phyloP scores from a whole-genome alignment of 1,140 invertebrate genomes.

The Linepithema humile region DNA sequence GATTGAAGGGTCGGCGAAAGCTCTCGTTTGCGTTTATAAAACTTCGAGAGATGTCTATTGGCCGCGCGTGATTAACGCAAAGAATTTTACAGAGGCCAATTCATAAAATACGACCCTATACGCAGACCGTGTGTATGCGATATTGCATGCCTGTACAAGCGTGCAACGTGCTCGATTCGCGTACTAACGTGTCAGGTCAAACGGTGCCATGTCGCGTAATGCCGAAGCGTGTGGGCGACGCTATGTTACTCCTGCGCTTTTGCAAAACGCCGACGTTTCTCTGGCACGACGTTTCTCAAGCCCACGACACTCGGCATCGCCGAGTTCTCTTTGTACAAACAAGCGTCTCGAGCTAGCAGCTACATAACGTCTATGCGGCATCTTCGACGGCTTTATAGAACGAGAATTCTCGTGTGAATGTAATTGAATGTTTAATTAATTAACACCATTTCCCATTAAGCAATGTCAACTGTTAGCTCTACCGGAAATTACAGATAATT shows the following conservation, averaged over 20 bases:
- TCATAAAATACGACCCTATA: slow-evolving; percentile 2
- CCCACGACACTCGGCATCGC: slow-evolving; percentile 24
- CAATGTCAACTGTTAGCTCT: slow-evolving; percentile 11
- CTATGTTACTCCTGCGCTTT: slow-evolving; percentile 35
- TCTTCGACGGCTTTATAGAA: slow-evolving; percentile 25
- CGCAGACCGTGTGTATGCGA: not conserved
- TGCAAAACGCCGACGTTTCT: slow-evolving; percentile 53
- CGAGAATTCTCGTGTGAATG: not conserved
- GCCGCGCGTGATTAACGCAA: slow-evolving; percentile 12
- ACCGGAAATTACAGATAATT: slow-evolving; percentile 18
- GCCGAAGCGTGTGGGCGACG: slow-evolving; percentile 32
- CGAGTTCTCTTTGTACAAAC: slow-evolving; percentile 41
- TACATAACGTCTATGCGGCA: slow-evolving; percentile 21
- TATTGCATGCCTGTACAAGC: not conserved
- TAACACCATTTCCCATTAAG: slow-evolving; percentile 19
- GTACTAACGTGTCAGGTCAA: not conserved
- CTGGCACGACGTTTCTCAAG: slow-evolving; percentile 34
- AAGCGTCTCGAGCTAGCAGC: slow-evolving; percentile 11
- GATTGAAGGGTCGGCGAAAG: not conserved
- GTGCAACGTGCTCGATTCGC: slow-evolving; percentile 14
- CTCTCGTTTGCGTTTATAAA: slow-evolving; percentile 23
- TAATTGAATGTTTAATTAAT: slow-evolving; percentile 55
- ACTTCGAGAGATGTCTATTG: not conserved
- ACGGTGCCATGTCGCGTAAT: slow-evolving; percentile 28
- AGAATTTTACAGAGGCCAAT: slow-evolving; percentile 30